These are phyloP conservation scores for Solea senegalensis DNA, from an alignment of 2,113 vertebrate genomes.

Conservation along the genomic window DNA sequence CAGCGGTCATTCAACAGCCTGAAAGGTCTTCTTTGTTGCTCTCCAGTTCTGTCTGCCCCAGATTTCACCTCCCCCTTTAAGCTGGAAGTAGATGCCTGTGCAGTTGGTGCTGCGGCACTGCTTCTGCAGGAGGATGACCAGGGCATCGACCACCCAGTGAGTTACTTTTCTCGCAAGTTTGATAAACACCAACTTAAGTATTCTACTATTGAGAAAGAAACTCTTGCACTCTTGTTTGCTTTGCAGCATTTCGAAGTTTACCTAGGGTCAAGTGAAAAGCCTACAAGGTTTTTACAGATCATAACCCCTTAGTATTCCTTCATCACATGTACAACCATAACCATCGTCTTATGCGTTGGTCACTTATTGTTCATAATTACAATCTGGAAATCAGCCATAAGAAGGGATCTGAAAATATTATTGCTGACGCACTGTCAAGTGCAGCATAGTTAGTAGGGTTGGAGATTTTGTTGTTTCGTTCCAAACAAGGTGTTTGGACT, in stretches of 20 bases:
- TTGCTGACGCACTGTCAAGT: no score
- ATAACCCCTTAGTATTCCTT: no score
- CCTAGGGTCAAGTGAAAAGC: not conserved
- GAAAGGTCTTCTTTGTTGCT: not conserved
- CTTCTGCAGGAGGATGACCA: not conserved
- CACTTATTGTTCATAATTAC: no score
- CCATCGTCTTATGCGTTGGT: no score
- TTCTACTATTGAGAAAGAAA: not conserved
- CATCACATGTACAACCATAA: no score
- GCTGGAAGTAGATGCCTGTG: slow-evolving; percentile 1
- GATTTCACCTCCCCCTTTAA: not conserved
- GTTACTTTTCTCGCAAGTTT: not conserved
- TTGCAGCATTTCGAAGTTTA: not conserved
- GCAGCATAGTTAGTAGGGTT: no score
- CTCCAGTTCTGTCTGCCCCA: not conserved
- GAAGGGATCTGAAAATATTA: no score
- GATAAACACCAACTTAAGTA: not conserved
- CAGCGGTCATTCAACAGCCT: not conserved
- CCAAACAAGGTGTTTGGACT: no score
- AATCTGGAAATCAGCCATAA: no score
- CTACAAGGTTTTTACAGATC: not conserved
- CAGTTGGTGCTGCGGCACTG: not conserved
- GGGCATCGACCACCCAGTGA: not conserved
- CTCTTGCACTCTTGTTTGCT: not conserved
- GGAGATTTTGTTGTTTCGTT: no score